Conservation (phyloP, 2,113 vertebrate genomes). For the Dolichallabes microphthalmus region DNA sequence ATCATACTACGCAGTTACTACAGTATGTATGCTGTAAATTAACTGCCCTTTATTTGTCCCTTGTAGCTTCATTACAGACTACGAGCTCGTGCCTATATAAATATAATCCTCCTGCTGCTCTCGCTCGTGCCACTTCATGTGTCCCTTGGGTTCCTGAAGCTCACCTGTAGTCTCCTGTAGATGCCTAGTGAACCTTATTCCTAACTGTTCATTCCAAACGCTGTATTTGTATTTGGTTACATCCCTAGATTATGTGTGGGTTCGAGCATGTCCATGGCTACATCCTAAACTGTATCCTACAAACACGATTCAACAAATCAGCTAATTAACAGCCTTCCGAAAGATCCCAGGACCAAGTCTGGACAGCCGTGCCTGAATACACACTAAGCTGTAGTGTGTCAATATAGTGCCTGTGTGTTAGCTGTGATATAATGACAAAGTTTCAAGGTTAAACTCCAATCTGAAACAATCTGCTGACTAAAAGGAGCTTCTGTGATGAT, state of each 20-base stretch:
- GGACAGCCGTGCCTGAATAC: neutral
- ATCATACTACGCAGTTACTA: neutral
- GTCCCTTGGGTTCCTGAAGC: neutral
- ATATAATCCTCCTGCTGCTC: no score
- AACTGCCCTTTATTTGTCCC: neutral
- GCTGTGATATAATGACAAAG: neutral
- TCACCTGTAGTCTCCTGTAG: neutral
- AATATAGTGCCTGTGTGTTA: neutral
- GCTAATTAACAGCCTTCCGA: neutral
- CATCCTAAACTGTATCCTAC: neutral
- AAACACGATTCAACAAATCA: neutral
- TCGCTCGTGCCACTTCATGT: neutral
- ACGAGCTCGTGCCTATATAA: neutral
- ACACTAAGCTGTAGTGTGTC: neutral
- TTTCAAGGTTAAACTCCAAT: neutral
- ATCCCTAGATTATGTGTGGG: neutral
- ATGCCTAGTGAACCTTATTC: neutral
- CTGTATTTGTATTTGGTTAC: neutral
- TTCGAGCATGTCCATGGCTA: neutral
- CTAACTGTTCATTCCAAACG: neutral
- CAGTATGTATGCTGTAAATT: neutral
- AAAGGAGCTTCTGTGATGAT: neutral
- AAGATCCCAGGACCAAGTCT: neutral
- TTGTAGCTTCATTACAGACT: neutral
- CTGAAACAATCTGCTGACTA: neutral